Base-by-base conservation (phyloP, 2,888 invertebrate genomes). In the Capitulum mitella region DNA sequence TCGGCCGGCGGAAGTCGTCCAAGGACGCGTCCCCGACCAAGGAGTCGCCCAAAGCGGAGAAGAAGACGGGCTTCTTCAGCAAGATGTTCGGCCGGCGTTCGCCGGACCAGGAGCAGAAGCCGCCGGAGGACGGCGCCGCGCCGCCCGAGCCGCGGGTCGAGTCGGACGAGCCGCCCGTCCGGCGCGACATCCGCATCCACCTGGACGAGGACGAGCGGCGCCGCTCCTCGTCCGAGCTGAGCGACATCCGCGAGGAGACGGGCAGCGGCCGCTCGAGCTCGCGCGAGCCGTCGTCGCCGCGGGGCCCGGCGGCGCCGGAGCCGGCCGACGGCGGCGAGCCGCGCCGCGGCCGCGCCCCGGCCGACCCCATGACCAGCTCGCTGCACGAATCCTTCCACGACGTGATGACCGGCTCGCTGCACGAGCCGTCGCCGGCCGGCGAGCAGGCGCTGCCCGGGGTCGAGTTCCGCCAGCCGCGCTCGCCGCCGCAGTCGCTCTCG, bases 261-360 rank as follows among this genome's bases (percentile, higher is more conserved):
- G 95, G 16, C 93, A 95, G 84, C 97, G 97, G 19, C 88, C 51
- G 51, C 64, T 70, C 70, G 3, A 70, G 70, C 40, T 10, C 40
- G 70, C 70, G 70, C 22, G 70, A 70, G 40, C 70, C 70, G 12
- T 70, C 70, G 10, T 70, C 70, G 26, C 70, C 70, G 26, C 70
- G 70, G 0, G 70, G 3, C 10, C 10, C 40, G 37, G n/a, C 64
- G 26, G 37, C 37, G 22, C 22, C 12, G 58, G 29, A 8, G 26
- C 12, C 40, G 37, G 37, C 70, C 29, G 58, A n/a, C 29, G 58
- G 12, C n/a, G 58, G 22, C n/a, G 8, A 2, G 26, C 29, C 19
- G 70, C 37, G 40, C 12, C 70, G 26, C 3, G 10, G 12, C 26
- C 8, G 37, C 70, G 40, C 22, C 12, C 37, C 12, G 40, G 10